Conservation (phyloP, 2,797 vertebrate genomes). For the Stomatorhinus walkeri region DNA sequence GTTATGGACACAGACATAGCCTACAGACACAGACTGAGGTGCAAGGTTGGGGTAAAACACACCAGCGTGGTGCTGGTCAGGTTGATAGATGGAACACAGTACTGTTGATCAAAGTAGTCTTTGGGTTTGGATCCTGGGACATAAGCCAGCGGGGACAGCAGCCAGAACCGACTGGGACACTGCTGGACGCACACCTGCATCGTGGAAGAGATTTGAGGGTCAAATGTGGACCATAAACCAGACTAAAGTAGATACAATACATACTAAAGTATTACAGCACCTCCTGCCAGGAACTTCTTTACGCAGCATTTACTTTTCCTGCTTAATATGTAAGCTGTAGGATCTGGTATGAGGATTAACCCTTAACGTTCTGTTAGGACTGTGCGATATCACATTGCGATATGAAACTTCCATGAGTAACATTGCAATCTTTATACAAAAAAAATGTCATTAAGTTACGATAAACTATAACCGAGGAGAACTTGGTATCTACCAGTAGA, state of each 20-base stretch:
- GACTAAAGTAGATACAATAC: background rate
- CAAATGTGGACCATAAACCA: background rate
- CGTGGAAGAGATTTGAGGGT: background rate
- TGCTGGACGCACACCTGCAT: slow-evolving; percentile 68
- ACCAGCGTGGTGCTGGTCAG: slow-evolving; percentile 38
- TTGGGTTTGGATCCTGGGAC: rapidly evolving
- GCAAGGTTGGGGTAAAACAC: slow-evolving; percentile 10
- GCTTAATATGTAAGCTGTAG: background rate
- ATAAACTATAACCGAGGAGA: background rate
- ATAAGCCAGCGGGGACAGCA: rapidly evolving
- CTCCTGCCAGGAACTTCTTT: background rate
- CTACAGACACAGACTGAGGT: background rate
- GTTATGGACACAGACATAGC: background rate
- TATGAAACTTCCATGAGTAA: background rate
- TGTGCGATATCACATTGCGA: background rate
- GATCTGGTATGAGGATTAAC: background rate
- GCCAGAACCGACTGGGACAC: slow-evolving; percentile 55
- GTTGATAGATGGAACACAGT: slow-evolving; percentile 63
- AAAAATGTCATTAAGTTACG: background rate
- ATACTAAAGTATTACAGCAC: background rate
- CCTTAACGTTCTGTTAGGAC: background rate
- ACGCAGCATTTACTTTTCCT: background rate
- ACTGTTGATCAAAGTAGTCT: slow-evolving; percentile 32
- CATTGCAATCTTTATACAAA: background rate
- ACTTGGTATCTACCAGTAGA: background rate